phyloP scores from a whole-genome alignment of 2,113 vertebrate species.

The Lichenostomus cassidix region DNA sequence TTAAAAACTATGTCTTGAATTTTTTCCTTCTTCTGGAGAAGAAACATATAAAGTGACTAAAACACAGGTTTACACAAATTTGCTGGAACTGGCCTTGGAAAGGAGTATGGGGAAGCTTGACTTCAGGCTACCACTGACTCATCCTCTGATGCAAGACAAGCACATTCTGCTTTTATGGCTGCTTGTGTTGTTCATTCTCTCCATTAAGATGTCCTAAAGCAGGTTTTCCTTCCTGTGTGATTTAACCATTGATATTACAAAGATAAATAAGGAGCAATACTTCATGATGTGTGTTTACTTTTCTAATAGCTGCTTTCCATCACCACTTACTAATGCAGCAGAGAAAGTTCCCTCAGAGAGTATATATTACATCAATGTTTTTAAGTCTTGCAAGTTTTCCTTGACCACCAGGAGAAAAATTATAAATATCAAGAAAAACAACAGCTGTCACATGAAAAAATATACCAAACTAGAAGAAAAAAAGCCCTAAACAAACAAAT shows the following conservation, averaged over 20 bases:
- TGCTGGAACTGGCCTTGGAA: background rate
- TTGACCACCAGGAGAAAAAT: background rate
- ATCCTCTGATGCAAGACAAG: background rate
- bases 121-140: background rate
- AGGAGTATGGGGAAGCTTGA: fast-evolving
- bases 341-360: background rate
- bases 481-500: background rate
- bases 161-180: background rate
- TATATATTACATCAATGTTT: background rate
- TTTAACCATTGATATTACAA: background rate
- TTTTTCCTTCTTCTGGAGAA: background rate
- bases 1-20: background rate
- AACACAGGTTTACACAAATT: background rate
- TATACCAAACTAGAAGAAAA: background rate
- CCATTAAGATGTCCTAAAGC: background rate
- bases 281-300: background rate
- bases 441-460: background rate
- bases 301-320: background rate
- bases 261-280: background rate
- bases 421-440: background rate
- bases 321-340: background rate
- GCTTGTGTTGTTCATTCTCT: background rate
- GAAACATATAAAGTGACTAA: background rate
- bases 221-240: background rate
- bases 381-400: background rate